Conservation (phyloP, 2,797 vertebrate genomes). For the Petrocephalus sullivani region DNA sequence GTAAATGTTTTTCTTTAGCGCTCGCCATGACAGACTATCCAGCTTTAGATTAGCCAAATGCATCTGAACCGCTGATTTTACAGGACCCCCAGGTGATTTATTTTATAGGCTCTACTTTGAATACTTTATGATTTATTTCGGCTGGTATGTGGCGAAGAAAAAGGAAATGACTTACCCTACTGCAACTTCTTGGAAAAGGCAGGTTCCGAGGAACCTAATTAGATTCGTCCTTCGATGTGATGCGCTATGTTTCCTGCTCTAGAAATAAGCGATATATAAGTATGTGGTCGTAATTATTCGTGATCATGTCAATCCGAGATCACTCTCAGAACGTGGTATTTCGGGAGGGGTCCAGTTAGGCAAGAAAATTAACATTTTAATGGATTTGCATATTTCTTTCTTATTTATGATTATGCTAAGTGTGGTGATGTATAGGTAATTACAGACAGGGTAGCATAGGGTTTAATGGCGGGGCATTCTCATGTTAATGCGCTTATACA, state of each 20-base stretch:
- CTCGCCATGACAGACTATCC: background rate
- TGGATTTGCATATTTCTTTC: background rate
- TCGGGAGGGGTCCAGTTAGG: background rate
- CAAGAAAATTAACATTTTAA: background rate
- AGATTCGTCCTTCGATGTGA: slow-evolving; percentile 13
- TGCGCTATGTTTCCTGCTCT: background rate
- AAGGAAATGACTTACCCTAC: slow-evolving; percentile 18
- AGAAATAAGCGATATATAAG: background rate
- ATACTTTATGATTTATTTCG: slow-evolving; percentile 21
- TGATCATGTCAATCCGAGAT: background rate
- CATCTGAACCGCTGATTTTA: slow-evolving; percentile 3
- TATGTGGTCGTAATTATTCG: background rate
- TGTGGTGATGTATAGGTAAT: background rate
- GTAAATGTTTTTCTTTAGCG: background rate
- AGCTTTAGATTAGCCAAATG: slow-evolving; percentile 6
- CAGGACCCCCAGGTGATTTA: slow-evolving; percentile 2
- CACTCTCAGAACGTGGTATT: background rate
- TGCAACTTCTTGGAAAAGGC: slow-evolving; percentile 19
- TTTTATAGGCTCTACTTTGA: slow-evolving; percentile 13
- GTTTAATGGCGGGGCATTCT: background rate
- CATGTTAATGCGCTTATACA: background rate
- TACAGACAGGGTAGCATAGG: background rate
- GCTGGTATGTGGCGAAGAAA: slow-evolving; percentile 17
- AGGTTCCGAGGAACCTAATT: slow-evolving; percentile 20
- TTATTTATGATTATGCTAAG: background rate